Conservation (phyloP, 2,113 vertebrate species). For the Gopherus evgoodei region DNA sequence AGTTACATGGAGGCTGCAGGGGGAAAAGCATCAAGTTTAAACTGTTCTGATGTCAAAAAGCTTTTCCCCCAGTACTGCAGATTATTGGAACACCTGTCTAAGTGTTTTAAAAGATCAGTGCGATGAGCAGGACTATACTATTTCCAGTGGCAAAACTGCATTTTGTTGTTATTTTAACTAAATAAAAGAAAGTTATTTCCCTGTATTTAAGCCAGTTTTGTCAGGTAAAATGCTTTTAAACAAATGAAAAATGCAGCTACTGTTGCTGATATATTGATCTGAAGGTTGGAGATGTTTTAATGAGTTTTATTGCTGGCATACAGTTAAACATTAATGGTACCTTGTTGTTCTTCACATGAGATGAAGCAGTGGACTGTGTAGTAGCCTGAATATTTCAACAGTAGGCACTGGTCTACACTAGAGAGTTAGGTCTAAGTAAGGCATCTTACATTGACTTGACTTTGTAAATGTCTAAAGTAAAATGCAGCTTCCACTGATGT, state of each 20-base stretch:
- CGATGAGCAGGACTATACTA: fast-evolving
- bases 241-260: neutral
- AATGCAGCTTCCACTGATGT: too few species aligned
- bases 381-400: neutral
- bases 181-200: neutral
- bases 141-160: neutral
- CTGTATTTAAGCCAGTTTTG: neutral
- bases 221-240: slow-evolving; percentile 2
- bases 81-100: neutral
- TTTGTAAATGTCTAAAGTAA: too few species aligned
- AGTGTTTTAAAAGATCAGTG: fast-evolving
- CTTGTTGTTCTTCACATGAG: neutral
- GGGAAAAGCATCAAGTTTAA: fast-evolving
- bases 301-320: slow-evolving; percentile 23
- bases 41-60: neutral
- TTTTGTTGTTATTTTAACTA: neutral
- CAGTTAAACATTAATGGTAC: neutral
- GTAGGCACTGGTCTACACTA: neutral
- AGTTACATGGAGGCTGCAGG: neutral
- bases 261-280: slow-evolving; percentile 33
- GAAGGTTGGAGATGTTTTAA: slow-evolving; percentile 29
- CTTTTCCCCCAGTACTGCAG: neutral
- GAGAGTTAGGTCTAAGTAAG: too few species aligned
- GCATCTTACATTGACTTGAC: too few species aligned
- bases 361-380: slow-evolving; percentile 38